phyloP scores from a whole-genome alignment of 2,113 vertebrate species.

The Origma solitaria region DNA sequence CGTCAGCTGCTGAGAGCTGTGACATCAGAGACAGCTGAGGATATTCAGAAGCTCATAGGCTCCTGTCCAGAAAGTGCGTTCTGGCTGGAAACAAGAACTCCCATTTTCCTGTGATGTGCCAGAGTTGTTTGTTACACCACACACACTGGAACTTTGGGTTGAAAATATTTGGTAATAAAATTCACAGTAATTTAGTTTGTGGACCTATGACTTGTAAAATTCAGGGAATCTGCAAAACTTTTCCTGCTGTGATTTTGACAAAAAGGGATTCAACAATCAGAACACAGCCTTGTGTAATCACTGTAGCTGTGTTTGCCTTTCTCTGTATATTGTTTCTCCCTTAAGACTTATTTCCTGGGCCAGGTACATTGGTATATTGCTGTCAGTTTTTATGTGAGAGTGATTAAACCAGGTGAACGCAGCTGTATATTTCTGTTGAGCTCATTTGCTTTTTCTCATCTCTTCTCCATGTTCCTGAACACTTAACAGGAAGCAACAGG shows the following conservation, averaged over 20 bases:
- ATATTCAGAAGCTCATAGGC: neutral
- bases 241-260: neutral
- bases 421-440: neutral
- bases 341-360: neutral
- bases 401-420: neutral
- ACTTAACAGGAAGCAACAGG: slow-evolving; percentile 82
- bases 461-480: neutral
- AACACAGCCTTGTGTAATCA: neutral
- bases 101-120: neutral
- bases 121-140: neutral
- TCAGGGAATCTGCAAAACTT: neutral
- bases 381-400: neutral
- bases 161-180: neutral
- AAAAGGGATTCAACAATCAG: neutral
- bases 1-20: neutral
- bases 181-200: neutral
- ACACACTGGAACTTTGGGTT: neutral
- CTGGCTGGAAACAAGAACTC: neutral
- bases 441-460: neutral
- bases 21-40: neutral
- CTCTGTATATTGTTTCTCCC: neutral
- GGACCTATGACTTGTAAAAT: neutral
- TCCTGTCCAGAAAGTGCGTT: neutral
- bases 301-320: neutral
- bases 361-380: neutral